A percentile compares a stretch with the other conserved stretches of the same genome.
Conservation (phyloP, 1,140 invertebrate genomes). For the Ericerus pela region DNA sequence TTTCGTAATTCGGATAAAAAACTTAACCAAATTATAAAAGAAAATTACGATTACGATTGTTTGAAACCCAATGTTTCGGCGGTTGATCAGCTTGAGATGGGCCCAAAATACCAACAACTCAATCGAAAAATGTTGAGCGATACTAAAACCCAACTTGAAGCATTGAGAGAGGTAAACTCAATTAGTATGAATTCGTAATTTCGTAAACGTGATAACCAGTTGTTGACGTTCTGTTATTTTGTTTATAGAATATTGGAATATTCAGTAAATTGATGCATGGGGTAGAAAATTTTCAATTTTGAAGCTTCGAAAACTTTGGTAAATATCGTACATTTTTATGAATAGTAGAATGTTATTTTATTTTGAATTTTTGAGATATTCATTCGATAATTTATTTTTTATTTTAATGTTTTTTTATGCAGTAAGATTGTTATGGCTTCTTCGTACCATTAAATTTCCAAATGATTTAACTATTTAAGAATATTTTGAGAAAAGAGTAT, state of each 20-base stretch:
- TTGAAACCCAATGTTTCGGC: not conserved
- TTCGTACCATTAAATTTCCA: no score
- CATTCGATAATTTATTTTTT: not conserved
- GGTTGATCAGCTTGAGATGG: not conserved
- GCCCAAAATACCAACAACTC: not conserved
- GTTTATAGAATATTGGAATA: not conserved
- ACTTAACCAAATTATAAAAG: not conserved
- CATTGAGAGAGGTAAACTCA: not conserved
- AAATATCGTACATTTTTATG: not conserved
- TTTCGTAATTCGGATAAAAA: not conserved
- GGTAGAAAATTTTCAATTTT: not conserved
- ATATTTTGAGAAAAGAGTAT: no score
- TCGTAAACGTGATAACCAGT: not conserved
- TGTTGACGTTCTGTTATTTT: not conserved
- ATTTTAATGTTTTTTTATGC: not conserved
- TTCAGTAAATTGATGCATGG: not conserved
- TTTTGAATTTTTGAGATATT: not conserved
- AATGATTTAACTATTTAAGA: no score
- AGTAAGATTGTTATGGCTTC: not conserved
- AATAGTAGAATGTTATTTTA: not conserved
- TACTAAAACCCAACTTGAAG: not conserved
- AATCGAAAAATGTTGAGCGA: not conserved
- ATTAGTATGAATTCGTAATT: not conserved
- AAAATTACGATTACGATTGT: not conserved
- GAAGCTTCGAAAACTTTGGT: not conserved